Conservation (phyloP, 2,113 vertebrate species). For the Megaleporinus macrocephalus region DNA sequence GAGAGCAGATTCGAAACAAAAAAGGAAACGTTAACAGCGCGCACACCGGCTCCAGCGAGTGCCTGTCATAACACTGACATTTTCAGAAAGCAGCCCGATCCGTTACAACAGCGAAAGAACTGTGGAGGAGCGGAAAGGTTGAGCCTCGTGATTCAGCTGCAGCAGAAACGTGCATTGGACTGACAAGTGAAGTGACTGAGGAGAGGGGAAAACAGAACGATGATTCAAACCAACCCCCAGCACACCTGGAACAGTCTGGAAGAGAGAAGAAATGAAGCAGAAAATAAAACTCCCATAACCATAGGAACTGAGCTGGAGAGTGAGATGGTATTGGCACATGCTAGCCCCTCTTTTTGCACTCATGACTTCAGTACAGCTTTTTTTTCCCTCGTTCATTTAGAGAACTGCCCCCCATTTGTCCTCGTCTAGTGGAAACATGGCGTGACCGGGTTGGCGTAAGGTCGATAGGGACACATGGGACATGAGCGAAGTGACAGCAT, state of each 20-base stretch:
- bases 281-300: slow-evolving; percentile 13
- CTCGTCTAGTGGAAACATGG: background rate
- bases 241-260: slow-evolving; percentile 40
- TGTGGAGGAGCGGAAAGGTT: slow-evolving; percentile 10
- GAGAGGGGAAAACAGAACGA: too few species aligned
- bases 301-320: slow-evolving; percentile 36
- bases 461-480: background rate
- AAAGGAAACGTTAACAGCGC: background rate
- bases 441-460: background rate
- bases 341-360: background rate
- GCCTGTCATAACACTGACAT: slow-evolving; percentile 49
- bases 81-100: slow-evolving; percentile 32
- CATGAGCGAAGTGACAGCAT: background rate
- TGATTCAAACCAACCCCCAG: slow-evolving; percentile 18
- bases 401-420: background rate
- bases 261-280: background rate
- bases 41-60: too few species aligned
- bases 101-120: slow-evolving; percentile 49
- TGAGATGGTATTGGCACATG: slow-evolving; percentile 24
- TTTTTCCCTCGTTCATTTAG: background rate
- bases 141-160: slow-evolving; percentile 56
- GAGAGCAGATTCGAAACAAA: background rate
- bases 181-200: slow-evolving; percentile 16
- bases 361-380: background rate
- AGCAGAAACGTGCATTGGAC: slow-evolving; percentile 43